Percentiles rank a stretch among this genome's conserved stretches.
These are phyloP conservation scores for Silurus meridionalis DNA, from an alignment of 2,113 vertebrate species.

Conservation along the genomic window DNA sequence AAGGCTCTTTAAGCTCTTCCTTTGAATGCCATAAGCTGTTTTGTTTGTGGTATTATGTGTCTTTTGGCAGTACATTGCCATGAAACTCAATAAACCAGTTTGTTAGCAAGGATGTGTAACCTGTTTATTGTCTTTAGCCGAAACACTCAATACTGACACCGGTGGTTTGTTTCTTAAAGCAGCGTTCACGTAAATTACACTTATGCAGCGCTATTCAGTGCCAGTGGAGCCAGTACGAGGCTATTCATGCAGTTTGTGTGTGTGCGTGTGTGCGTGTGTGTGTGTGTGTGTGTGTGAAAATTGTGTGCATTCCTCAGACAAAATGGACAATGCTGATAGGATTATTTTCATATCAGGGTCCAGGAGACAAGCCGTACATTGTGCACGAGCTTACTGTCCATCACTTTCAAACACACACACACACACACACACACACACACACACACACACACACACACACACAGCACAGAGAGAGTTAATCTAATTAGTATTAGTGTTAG, in stretches of 20 bases:
- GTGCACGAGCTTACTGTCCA: not conserved
- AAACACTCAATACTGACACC: not conserved
- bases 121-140: not conserved
- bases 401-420: not conserved
- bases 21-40: not conserved
- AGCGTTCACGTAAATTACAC: not conserved
- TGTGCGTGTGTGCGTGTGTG: not conserved
- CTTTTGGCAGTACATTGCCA: not conserved
- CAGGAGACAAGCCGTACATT: constrained; percentile 1
- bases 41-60: not conserved
- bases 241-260: not conserved
- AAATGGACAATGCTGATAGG: not conserved
- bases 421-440: not conserved
- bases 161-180: not conserved
- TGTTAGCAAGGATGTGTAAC: not conserved
- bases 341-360: not conserved
- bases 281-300: not conserved
- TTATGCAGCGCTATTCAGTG: not conserved
- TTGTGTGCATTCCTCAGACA: not conserved
- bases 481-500: too few species aligned
- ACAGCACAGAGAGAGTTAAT: not conserved
- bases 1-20: not conserved
- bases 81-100: constrained; percentile 8
- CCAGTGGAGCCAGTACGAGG: not conserved
- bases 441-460: not conserved